Evolutionary conservation across 2,113 vertebrate species (phyloP).

Genomic region (Lepidothrix coronata): DNA sequence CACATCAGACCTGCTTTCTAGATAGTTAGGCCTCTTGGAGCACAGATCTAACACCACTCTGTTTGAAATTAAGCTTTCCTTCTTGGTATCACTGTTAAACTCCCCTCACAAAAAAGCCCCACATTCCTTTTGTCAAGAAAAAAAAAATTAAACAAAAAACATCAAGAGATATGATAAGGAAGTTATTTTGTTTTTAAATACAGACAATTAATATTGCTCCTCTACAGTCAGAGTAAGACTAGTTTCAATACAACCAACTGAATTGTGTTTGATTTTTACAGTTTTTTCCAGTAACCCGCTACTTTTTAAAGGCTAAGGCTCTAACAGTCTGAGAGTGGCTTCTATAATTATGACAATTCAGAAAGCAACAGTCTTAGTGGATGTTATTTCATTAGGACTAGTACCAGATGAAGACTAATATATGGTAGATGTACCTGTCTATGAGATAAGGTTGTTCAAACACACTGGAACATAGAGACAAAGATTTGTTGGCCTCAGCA

Average conservation of each 20-base stretch:
- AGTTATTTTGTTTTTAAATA: neutral
- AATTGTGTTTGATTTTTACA: neutral
- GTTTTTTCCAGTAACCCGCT: neutral
- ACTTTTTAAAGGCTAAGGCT: conserved; percentile 29
- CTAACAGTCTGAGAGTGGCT: neutral
- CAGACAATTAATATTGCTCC: neutral
- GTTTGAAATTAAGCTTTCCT: neutral
- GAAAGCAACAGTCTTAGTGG: neutral
- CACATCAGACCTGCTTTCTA: neutral
- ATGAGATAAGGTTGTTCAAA: neutral
- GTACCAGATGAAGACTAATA: neutral
- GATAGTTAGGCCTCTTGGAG: neutral
- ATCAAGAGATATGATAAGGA: neutral
- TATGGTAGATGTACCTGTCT: neutral
- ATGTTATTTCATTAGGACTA: conserved; percentile 2
- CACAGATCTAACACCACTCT: neutral
- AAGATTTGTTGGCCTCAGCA: neutral
- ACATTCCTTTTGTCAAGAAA: neutral
- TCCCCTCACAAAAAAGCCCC: neutral
- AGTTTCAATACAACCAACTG: neutral
- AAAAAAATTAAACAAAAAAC: neutral
- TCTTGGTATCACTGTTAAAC: neutral
- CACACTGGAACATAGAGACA: neutral
- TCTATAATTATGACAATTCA: conserved; percentile 1
- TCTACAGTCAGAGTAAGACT: neutral